Evolutionary conservation across 2,113 vertebrate species (phyloP).

Genomic region (Rhegmatorhina hoffmannsi): DNA sequence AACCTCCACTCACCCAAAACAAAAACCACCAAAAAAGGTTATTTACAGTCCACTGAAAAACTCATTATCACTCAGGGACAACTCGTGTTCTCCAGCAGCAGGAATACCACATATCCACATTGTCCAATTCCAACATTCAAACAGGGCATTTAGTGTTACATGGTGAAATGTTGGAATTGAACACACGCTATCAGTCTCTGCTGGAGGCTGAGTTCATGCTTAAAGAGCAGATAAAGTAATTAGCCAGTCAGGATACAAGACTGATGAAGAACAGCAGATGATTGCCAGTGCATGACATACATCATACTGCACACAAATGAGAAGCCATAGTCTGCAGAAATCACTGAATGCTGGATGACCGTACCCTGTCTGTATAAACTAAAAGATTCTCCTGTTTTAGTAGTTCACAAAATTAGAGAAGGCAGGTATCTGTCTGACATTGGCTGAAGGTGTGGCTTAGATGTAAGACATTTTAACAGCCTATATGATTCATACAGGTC

Average conservation of each 20-base stretch:
- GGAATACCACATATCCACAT: not conserved
- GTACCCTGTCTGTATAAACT: not conserved
- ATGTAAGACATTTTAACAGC: not conserved
- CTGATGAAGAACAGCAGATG: not conserved
- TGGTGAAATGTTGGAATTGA: not conserved
- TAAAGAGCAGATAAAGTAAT: conserved; percentile 8
- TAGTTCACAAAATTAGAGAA: not conserved
- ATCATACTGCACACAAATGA: not conserved
- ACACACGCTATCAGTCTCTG: not conserved
- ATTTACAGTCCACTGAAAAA: not conserved
- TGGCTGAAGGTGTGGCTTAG: not conserved
- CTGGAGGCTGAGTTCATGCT: not conserved
- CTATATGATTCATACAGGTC: not conserved
- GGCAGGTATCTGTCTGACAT: not conserved
- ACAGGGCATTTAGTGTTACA: not conserved
- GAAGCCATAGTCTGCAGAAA: not conserved
- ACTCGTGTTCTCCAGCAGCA: not conserved
- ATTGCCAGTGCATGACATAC: not conserved
- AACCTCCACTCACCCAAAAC: not conserved
- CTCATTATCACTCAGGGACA: not conserved
- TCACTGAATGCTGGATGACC: not conserved
- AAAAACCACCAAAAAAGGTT: not conserved
- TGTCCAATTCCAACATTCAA: not conserved
- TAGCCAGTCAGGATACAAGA: not conserved
- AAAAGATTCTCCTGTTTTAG: not conserved